These are phyloP conservation scores for Elysia chlorotica DNA, from an alignment of 1,140 invertebrate genomes.

Conservation along the genomic window DNA sequence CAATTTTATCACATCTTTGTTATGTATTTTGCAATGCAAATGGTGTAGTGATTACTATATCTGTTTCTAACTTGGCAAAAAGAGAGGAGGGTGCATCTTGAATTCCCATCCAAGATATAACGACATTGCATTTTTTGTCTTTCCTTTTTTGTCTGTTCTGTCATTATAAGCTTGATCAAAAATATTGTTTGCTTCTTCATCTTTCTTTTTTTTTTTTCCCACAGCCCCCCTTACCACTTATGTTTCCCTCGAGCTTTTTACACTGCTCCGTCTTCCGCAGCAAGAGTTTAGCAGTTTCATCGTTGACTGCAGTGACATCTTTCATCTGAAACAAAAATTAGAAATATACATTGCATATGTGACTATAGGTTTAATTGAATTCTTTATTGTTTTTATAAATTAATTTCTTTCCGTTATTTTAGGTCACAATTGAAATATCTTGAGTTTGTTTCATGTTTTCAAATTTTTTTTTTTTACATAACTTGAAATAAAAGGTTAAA, in stretches of 20 bases:
- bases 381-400: too few relatives aligned
- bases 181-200: too few relatives aligned
- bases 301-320: conserved; percentile 27
- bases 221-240: conserved; percentile 52
- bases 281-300: conserved; percentile 42
- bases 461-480: not conserved
- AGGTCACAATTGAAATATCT: not conserved
- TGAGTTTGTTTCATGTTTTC: not conserved
- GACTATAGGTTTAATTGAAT: too few relatives aligned
- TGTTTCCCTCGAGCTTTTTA: conserved; percentile 51
- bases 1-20: too few relatives aligned
- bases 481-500: not conserved
- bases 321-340: conserved; percentile 1
- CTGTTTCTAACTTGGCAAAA: too few relatives aligned
- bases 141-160: not conserved
- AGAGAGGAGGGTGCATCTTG: too few relatives aligned
- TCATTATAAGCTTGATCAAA: not conserved
- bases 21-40: too few relatives aligned
- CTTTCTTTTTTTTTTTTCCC: too few relatives aligned
- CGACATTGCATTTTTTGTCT: not conserved
- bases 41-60: too few relatives aligned
- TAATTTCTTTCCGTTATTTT: not conserved
- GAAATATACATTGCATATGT: too few relatives aligned
- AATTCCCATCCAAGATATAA: not conserved
- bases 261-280: conserved; percentile 52